phyloP scores from a whole-genome alignment of 2,113 vertebrate species.

The Speoplatyrhinus poulsoni region DNA sequence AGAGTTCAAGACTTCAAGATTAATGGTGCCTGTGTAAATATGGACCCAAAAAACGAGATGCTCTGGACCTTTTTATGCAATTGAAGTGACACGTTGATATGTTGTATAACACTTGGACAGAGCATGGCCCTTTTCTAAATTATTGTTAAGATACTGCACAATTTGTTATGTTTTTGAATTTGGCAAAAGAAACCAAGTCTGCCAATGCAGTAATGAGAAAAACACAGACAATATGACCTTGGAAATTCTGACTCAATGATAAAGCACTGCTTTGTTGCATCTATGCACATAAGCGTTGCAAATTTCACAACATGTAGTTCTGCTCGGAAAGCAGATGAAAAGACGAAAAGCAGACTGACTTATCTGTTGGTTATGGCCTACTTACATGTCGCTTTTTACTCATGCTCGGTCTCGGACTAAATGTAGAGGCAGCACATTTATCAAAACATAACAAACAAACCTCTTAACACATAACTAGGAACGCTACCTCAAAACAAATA shows the following conservation, averaged over 20 bases:
- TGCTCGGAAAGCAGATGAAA: neutral
- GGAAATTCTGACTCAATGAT: neutral
- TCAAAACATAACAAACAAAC: constrained; percentile 62
- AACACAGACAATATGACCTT: neutral
- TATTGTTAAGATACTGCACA: neutral
- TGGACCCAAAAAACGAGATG: neutral
- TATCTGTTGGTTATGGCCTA: constrained; percentile 3
- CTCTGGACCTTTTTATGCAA: constrained; percentile 3
- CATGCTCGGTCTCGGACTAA: constrained; percentile 3
- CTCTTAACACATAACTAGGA: constrained; percentile 79
- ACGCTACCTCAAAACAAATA: constrained; percentile 77
- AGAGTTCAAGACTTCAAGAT: neutral
- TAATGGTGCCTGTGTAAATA: neutral
- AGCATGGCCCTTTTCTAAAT: neutral
- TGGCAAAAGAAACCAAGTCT: neutral
- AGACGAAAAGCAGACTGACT: constrained; percentile 3
- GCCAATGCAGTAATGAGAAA: neutral
- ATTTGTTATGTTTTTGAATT: neutral
- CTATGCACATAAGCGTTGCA: neutral
- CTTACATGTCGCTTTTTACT: constrained; percentile 3
- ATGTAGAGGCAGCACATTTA: constrained; percentile 22
- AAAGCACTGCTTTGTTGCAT: neutral
- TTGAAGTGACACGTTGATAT: neutral
- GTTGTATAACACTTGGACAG: neutral
- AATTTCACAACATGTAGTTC: constrained; percentile 1